Percentiles rank a stretch among this genome's conserved stretches.
These are phyloP conservation scores for Polietes domitor DNA, from an alignment of 2,888 invertebrate genomes.

Conservation along the genomic window DNA sequence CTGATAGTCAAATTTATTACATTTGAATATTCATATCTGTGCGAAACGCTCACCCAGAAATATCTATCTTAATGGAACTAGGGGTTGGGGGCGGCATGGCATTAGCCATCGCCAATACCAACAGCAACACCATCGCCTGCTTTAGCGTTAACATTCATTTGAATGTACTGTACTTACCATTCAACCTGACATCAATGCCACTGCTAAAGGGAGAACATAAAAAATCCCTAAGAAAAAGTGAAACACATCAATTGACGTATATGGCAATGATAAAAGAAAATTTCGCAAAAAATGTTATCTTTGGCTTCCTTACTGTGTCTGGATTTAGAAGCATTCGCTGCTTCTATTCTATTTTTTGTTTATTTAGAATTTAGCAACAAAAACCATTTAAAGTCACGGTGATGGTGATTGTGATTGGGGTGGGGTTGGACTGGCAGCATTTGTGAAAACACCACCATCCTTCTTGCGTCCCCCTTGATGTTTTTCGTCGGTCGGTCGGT, in stretches of 20 bases:
- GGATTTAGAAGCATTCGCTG: slow-evolving; percentile 72
- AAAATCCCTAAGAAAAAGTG: slow-evolving; percentile 65
- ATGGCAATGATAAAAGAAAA: slow-evolving; percentile 77
- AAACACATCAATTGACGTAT: slow-evolving; percentile 79
- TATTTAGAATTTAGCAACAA: slow-evolving; percentile 71
- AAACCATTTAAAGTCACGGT: slow-evolving; percentile 75
- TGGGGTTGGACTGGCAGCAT: slow-evolving; percentile 65
- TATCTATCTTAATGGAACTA: not conserved
- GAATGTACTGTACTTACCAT: slow-evolving; percentile 62
- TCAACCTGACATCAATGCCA: slow-evolving; percentile 51
- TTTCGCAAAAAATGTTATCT: slow-evolving; percentile 78
- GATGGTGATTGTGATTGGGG: slow-evolving; percentile 25
- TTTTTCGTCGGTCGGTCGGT: slow-evolving; percentile 34
- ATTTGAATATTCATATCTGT: slow-evolving; percentile 12
- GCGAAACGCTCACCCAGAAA: not conserved
- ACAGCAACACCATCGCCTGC: slow-evolving; percentile 18
- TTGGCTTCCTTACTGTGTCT: slow-evolving; percentile 78
- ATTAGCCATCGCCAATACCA: too few relatives aligned
- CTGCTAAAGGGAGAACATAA: slow-evolving; percentile 45
- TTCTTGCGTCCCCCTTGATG: slow-evolving; percentile 34
- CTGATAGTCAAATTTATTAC: not conserved
- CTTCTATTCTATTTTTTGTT: slow-evolving; percentile 59
- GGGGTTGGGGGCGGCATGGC: not conserved
- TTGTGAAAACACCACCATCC: slow-evolving; percentile 42
- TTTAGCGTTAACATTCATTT: slow-evolving; percentile 50